Conservation (phyloP, 2,113 vertebrate species). For the Thermophis baileyi region DNA sequence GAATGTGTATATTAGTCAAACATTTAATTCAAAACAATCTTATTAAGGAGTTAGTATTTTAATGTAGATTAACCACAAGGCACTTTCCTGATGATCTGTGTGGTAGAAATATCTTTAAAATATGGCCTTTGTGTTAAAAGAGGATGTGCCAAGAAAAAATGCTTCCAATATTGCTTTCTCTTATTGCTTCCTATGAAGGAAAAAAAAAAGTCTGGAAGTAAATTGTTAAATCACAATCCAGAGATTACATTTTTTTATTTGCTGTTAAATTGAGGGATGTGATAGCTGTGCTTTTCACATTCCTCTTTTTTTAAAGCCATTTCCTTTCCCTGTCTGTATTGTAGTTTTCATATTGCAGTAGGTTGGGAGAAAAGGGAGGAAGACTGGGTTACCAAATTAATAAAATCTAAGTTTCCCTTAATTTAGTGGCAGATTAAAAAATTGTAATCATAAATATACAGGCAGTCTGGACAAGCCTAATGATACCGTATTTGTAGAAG, state of each 20-base stretch:
- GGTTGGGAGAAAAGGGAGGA: background rate
- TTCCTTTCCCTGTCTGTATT: background rate
- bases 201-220: background rate
- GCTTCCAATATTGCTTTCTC: background rate
- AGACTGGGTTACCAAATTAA: background rate
- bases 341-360: background rate
- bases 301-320: background rate
- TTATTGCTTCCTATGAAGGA: background rate
- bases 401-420: background rate
- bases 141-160: background rate
- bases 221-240: background rate
- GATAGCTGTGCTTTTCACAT: background rate
- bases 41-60: background rate
- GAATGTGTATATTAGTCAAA: background rate
- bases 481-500: background rate
- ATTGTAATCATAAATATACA: background rate
- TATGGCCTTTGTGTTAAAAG: background rate
- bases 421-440: no score
- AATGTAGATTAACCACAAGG: background rate
- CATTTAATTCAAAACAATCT: background rate
- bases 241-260: background rate
- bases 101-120: background rate
- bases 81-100: background rate
- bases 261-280: background rate
- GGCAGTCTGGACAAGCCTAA: background rate